Base-by-base conservation (phyloP, 2,888 invertebrate genomes). In the Tinea pellionella region DNA sequence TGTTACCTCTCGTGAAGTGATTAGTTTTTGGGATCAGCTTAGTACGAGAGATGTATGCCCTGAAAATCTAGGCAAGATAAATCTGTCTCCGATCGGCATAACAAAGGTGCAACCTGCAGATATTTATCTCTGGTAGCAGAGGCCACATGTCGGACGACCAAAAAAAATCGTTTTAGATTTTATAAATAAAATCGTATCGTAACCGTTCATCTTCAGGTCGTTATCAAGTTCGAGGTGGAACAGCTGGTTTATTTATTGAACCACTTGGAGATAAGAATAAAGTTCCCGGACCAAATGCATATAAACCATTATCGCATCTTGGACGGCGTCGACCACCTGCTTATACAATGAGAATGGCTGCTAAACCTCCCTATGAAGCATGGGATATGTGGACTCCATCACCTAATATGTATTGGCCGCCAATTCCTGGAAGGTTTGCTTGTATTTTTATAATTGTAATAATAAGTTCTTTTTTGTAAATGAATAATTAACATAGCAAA, bases 361-460 rank as follows among this genome's bases (percentile, higher is more conserved):
- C 77, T 0, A 68, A 66, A 12, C 78, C 79, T 0, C 70, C 70
- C 0, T 80, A 73, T 62, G 64, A 74, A 59, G 64, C 80, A 0
- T 71, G 70, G 66, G 81, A 81, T 51, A 68, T 71, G 67, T 85
- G 85, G 85, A 81, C 81, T 0, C 78, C 82, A 0, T 72, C 84
- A 1, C 74, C 84, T 2, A 85, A 84, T 64, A 79, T 84, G 79
- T 84, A 84, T 64, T 71, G 67, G 4, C 84, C 85, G 0, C 69
- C 72, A 1, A 69, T 74, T 60, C 69, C 72, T 6, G 59, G 63
- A 56, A 74, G 69, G 77, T 82, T 24, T 24, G 6, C 24, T 24
- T 24, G 2, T 6, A 24, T 24, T 24, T 6, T 6, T 24, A 65
- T 42, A n/a, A 42, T 42, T 24, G 24, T 24, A 3, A 24, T 24